Percentiles rank a stretch among this genome's conserved stretches.
phyloP scores from a whole-genome alignment of 2,888 invertebrate species.

The Teinopalpus imperialis region DNA sequence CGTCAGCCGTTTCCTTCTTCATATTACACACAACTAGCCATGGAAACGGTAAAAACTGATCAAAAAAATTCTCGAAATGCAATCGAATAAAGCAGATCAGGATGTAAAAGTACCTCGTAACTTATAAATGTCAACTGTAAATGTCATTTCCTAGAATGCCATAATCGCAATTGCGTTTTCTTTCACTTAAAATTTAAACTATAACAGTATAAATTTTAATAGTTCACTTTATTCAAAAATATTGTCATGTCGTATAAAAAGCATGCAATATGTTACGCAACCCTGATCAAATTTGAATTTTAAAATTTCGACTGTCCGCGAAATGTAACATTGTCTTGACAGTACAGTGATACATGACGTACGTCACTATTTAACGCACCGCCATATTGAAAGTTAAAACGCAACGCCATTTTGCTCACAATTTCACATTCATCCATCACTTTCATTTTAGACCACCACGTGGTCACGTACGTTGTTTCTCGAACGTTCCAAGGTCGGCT shows the following conservation, averaged over 20 bases:
- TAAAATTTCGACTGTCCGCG: slow-evolving; percentile 16
- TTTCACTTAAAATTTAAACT: background rate
- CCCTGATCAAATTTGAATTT: slow-evolving; percentile 12
- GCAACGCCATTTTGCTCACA: background rate
- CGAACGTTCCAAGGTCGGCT: slow-evolving; percentile 30
- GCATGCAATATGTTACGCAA: slow-evolving; percentile 11
- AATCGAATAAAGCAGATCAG: background rate
- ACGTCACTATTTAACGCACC: background rate
- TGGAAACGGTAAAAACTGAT: background rate
- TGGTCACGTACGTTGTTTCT: slow-evolving; percentile 18
- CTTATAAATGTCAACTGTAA: slow-evolving; percentile 8
- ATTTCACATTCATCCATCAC: slow-evolving; percentile 23
- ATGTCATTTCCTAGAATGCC: slow-evolving; percentile 9
- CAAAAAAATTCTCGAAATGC: background rate
- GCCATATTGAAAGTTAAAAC: slow-evolving; percentile 1
- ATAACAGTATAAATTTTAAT: background rate
- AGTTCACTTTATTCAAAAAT: background rate
- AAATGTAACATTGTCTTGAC: slow-evolving; percentile 19
- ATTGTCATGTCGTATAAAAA: background rate
- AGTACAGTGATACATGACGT: slow-evolving; percentile 14
- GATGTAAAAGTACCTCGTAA: slow-evolving; percentile 10
- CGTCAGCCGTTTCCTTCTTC: background rate
- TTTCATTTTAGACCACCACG: slow-evolving; percentile 22
- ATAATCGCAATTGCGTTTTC: background rate
- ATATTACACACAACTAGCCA: background rate